phyloP scores from a whole-genome alignment of 1,140 invertebrate species.

The Subanguina moxae region DNA sequence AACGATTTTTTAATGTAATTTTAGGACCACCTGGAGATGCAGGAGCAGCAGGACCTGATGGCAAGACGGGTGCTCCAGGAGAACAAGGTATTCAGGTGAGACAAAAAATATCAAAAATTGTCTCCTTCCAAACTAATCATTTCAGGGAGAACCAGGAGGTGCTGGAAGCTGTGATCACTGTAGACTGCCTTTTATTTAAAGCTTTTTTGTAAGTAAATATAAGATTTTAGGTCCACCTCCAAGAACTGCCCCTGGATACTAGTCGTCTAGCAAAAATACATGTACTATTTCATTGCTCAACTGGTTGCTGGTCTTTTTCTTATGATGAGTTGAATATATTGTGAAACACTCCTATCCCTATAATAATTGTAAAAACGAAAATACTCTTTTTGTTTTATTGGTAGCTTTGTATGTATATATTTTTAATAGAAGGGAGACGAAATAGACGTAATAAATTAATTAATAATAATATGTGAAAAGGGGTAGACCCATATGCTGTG shows the following conservation, averaged over 20 bases:
- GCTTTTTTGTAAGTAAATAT: neutral
- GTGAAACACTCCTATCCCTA: too few species aligned
- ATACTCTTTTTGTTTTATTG: too few species aligned
- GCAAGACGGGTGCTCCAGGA: slow-evolving; percentile 20
- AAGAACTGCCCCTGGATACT: slow-evolving; percentile 20
- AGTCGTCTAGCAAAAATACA: neutral
- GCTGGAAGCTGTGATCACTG: slow-evolving; percentile 26
- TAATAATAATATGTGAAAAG: neutral
- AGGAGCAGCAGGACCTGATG: slow-evolving; percentile 20
- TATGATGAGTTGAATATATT: too few species aligned
- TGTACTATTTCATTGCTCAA: too few species aligned
- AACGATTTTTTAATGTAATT: neutral
- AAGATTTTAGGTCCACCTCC: slow-evolving; percentile 18
- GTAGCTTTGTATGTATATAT: neutral
- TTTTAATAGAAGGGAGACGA: neutral
- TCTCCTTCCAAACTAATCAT: neutral
- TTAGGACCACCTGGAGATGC: slow-evolving; percentile 20
- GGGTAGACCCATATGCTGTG: neutral
- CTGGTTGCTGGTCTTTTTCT: too few species aligned
- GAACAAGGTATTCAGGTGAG: slow-evolving; percentile 19
- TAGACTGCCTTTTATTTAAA: neutral
- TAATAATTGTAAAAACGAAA: too few species aligned
- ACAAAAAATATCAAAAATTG: neutral
- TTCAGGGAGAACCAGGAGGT: slow-evolving; percentile 18
- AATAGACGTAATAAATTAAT: slow-evolving; percentile 1